Base-by-base conservation (phyloP, 1,140 invertebrate genomes). In the Aleiodes sp. region DNA sequence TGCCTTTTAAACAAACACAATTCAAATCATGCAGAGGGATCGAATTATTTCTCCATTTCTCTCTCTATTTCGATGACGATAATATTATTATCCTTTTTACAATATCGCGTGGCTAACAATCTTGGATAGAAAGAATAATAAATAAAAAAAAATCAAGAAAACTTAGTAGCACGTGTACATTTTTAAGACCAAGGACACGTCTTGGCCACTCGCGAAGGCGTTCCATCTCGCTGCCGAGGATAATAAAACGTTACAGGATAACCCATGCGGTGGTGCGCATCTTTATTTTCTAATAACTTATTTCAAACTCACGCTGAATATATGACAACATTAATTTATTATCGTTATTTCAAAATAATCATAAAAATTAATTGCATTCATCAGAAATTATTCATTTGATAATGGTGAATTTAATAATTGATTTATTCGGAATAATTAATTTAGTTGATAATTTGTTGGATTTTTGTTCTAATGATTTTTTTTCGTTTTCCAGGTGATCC, bases 401-500 rank as follows among this genome's bases (percentile, higher is more conserved):
- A n/a, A n/a, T n/a, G n/a, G n/a, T n/a, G n/a, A n/a, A n/a, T n/a
- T n/a, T n/a, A n/a, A n/a, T n/a, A n/a, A n/a, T n/a, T n/a, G n/a
- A n/a, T n/a, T n/a, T n/a, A n/a, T n/a, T n/a, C n/a, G n/a, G n/a
- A n/a, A n/a, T n/a, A n/a, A n/a, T n/a, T n/a, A n/a, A n/a, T n/a
- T n/a, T n/a, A n/a, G n/a, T n/a, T n/a, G n/a, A n/a, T n/a, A n/a
- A n/a, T n/a, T n/a, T n/a, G n/a, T n/a, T n/a, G n/a, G n/a, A n/a
- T n/a, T n/a, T n/a, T n/a, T n/a, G n/a, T 76, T 85, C 75, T 80
- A 83, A 71, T 10, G 12, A n/a, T 62, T 61, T 39, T 84, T 83
- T 62, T 86, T 77, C 83, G 76, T 74, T 85, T 86, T 86, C 82
- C 84, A 86, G 85, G 85, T 84, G 85, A 86, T 65, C 85, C 85